A percentile compares a stretch with the other conserved stretches of the same genome.
phyloP scores from a whole-genome alignment of 2,888 invertebrate species.

The Apoda limacodes region DNA sequence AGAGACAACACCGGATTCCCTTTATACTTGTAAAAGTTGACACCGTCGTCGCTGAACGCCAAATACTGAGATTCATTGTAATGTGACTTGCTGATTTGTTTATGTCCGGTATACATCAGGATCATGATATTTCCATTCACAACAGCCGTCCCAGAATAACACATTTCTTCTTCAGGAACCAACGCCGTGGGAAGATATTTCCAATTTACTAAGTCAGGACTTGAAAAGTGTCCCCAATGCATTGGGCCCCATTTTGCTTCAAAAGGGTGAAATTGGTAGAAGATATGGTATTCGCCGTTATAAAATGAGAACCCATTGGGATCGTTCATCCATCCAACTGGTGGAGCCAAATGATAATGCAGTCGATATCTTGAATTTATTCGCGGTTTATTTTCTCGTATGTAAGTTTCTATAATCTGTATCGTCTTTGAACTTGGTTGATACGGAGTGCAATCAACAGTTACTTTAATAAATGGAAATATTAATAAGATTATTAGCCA shows the following conservation, averaged over 20 bases:
- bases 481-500: too few species aligned
- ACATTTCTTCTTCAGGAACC: constrained; percentile 48
- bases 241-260: constrained; percentile 52
- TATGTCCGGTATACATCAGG: constrained; percentile 55
- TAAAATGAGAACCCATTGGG: constrained; percentile 59
- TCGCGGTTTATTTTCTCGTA: constrained; percentile 33
- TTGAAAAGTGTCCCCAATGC: constrained; percentile 54
- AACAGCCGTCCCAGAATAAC: constrained; percentile 61
- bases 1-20: constrained; percentile 48
- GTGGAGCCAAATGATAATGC: constrained; percentile 48
- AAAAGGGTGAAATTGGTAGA: constrained; percentile 66
- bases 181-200: constrained; percentile 55
- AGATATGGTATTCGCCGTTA: constrained; percentile 62
- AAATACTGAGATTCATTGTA: constrained; percentile 49
- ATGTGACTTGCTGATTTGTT: constrained; percentile 32
- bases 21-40: constrained; percentile 46
- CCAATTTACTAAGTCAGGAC: constrained; percentile 62
- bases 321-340: constrained; percentile 68
- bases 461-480: too few species aligned
- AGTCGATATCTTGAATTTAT: constrained; percentile 45
- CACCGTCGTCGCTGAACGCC: constrained; percentile 48
- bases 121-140: too few species aligned
- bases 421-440: too few species aligned
- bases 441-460: too few species aligned
- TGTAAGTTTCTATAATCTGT: constrained; percentile 52